Percentiles rank a stretch among this genome's conserved stretches.
Evolutionary conservation across 2,888 invertebrate species (phyloP).

Genomic region (Cylloceria caligata): DNA sequence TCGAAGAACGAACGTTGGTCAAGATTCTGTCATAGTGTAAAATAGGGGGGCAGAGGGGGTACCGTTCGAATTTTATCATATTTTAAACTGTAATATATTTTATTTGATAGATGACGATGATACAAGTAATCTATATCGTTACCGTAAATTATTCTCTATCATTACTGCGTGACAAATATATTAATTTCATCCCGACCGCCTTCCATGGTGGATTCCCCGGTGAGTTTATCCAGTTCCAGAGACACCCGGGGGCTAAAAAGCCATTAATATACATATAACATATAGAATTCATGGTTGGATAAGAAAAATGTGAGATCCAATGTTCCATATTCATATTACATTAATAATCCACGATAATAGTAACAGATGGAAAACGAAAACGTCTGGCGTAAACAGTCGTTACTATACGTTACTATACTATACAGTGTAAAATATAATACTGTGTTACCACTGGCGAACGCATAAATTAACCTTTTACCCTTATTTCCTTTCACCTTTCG

Average conservation of each 20-base stretch:
- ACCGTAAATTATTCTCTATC: conserved; percentile 15
- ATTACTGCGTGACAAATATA: conserved; percentile 23
- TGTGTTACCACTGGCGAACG: conserved; percentile 59
- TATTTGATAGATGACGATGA: conserved; percentile 1
- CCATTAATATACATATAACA: conserved; percentile 61
- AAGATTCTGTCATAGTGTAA: too few species aligned
- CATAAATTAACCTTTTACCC: conserved; percentile 59
- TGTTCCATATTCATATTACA: conserved; percentile 68
- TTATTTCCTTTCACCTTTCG: conserved; percentile 53
- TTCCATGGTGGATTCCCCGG: conserved; percentile 27
- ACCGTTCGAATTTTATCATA: not conserved
- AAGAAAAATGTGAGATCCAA: conserved; percentile 54
- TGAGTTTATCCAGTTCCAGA: conserved; percentile 47
- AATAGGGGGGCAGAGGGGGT: too few species aligned
- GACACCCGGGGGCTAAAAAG: conserved; percentile 33
- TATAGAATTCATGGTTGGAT: conserved; percentile 35
- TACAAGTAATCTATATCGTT: not conserved
- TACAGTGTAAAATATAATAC: conserved; percentile 49
- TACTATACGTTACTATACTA: not conserved
- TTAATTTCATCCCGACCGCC: conserved; percentile 13
- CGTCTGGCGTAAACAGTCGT: conserved; percentile 51
- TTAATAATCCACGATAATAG: conserved; percentile 67
- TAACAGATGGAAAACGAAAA: conserved; percentile 68
- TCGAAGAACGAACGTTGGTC: too few species aligned
- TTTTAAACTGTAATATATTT: not conserved